phyloP scores from a whole-genome alignment of 2,113 vertebrate species.

The Nestor notabilis region DNA sequence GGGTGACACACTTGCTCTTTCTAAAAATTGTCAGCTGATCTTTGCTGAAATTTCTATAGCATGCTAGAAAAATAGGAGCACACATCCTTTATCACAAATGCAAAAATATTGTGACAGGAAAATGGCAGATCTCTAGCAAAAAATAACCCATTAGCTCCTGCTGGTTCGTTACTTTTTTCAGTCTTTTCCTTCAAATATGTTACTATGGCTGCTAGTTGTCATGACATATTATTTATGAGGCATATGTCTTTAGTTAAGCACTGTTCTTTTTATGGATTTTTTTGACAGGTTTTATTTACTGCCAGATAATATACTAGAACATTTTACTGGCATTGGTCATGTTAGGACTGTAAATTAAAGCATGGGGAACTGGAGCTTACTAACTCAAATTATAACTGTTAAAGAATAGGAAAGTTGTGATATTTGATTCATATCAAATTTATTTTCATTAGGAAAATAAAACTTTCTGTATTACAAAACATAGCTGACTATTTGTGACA shows the following conservation, averaged over 20 bases:
- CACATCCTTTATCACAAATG: not conserved
- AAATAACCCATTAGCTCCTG: slow-evolving; percentile 57
- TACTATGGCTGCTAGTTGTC: slow-evolving; percentile 26
- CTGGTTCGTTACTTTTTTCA: slow-evolving; percentile 37
- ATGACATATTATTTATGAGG: slow-evolving; percentile 47
- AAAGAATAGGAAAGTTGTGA: not conserved
- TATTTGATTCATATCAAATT: no score
- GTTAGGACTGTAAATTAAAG: slow-evolving; percentile 10
- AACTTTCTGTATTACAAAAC: not conserved
- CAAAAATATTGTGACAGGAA: slow-evolving; percentile 56
- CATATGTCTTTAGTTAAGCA: slow-evolving; percentile 60
- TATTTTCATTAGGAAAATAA: slow-evolving; percentile 4
- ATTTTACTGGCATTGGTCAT: slow-evolving; percentile 18
- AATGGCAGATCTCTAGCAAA: slow-evolving; percentile 1
- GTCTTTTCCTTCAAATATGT: slow-evolving; percentile 12
- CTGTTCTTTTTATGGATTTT: slow-evolving; percentile 33
- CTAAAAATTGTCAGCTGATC: not conserved
- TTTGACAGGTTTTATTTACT: slow-evolving; percentile 52
- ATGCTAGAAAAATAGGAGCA: not conserved
- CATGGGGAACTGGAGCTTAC: not conserved
- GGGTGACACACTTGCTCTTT: not conserved
- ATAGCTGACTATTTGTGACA: not conserved
- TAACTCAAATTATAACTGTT: not conserved
- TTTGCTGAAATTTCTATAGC: not conserved
- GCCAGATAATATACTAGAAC: slow-evolving; percentile 38